These are phyloP conservation scores for Dallia pectoralis DNA, from an alignment of 2,797 vertebrate species.

Conservation along the genomic window DNA sequence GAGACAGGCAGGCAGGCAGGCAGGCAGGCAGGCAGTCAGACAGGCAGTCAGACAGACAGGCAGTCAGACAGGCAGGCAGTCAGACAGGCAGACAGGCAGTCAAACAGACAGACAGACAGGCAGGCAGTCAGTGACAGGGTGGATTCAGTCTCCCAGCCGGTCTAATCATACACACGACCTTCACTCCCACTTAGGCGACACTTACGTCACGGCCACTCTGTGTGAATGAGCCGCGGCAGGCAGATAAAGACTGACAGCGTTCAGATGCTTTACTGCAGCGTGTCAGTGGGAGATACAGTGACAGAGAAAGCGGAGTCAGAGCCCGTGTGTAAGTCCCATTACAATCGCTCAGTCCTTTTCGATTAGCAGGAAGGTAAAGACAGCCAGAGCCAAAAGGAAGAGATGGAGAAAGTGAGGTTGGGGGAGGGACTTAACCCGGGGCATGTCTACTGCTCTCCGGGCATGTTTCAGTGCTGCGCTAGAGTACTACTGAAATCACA, in stretches of 20 bases:
- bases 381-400: slow-evolving; percentile 13
- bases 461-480: background rate
- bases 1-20: slow-evolving; percentile 13
- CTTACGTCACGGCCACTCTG: slow-evolving; percentile 41
- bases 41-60: no score
- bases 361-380: slow-evolving; percentile 3
- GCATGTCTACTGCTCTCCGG: background rate
- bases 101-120: slow-evolving; percentile 12
- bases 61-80: slow-evolving; percentile 19
- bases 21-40: slow-evolving; percentile 18
- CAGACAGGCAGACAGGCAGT: slow-evolving; percentile 15
- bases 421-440: slow-evolving; percentile 35
- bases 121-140: slow-evolving; percentile 6
- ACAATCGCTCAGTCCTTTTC: background rate
- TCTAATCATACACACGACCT: background rate
- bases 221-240: slow-evolving; percentile 51
- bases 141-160: background rate
- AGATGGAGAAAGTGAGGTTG: slow-evolving; percentile 16
- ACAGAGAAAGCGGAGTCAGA: slow-evolving; percentile 2
- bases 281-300: slow-evolving; percentile 21
- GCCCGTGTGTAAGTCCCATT: background rate
- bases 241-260: slow-evolving; percentile 44
- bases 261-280: slow-evolving; percentile 42
- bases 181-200: slow-evolving; percentile 41
- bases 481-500: background rate